Evolutionary conservation across 2,888 invertebrate species (phyloP), one percentile per base, ranked within the genome.

Genomic region (Coelopa pilipes): DNA sequence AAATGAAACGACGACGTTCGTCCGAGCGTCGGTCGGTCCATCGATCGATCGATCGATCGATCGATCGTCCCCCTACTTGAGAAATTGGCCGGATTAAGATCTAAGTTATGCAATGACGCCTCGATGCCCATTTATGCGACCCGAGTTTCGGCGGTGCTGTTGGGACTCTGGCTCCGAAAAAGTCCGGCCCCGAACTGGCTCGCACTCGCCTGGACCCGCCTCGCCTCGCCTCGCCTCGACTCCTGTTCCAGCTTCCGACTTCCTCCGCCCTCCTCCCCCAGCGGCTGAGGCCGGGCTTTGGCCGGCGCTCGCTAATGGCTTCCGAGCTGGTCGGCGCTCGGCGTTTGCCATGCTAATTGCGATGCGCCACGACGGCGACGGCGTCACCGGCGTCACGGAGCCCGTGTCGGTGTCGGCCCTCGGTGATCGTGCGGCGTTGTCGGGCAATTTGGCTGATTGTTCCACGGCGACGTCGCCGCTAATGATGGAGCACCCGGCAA

Each of bases 401-500:
- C 34, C 34, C 34, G 34, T 24, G 62, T 62, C 62, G 45, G n/a
- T 34, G 34, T 60, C 24, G 60, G 21, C 15, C 19, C 62, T n/a
- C 34, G 3, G 24, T 4, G 34, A 34, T 34, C 10, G 21, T 13
- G 45, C 12, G 34, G 13, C 34, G 62, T n/a, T 34, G 62, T 9
- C 62, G 34, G 34, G n/a, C 62, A 9, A 10, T 34, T 62, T 62
- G 34, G n/a, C 13, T 21, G 57, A 21, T 59, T 59, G 21, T 59
- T 59, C 21, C 19, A 59, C 10, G 17, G 57, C 17, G 57, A 57
- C 21, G 57, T 21, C 11, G 66, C 21, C 50, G 15, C 66, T 24
- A 49, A 66, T 66, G 66, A 66, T 66, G 50, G 50, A 66, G 50
- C 66, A 66, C 66, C 65, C 46, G 46, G 34, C 24, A 34, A 46